phyloP scores from a whole-genome alignment of 2,113 vertebrate species.

The Emydocephalus ijimae region DNA sequence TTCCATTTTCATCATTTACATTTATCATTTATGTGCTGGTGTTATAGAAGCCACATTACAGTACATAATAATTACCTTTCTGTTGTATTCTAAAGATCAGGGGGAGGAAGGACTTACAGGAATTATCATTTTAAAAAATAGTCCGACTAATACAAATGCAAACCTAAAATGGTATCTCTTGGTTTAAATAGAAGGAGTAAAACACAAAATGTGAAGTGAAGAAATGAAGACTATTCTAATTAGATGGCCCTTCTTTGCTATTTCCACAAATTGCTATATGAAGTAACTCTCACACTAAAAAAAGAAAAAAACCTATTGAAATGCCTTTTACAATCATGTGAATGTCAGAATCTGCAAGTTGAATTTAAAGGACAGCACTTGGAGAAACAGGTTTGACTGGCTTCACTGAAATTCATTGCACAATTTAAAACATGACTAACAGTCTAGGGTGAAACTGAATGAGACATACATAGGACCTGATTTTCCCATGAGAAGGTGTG shows the following conservation, averaged over 20 bases:
- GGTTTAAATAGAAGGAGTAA: background rate
- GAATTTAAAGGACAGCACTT: background rate
- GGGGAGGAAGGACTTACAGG: too few relatives aligned
- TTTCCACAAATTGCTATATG: background rate
- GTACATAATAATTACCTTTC: background rate
- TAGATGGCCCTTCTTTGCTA: background rate
- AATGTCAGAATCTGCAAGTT: background rate
- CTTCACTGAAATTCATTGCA: constrained; percentile 37
- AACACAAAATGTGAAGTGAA: fast-evolving
- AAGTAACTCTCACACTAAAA: background rate
- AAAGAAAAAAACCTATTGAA: background rate
- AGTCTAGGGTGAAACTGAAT: fast-evolving
- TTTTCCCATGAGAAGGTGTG: background rate
- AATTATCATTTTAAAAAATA: background rate
- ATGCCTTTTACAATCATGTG: background rate
- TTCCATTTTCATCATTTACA: constrained; percentile 27
- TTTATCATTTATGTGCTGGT: constrained; percentile 18
- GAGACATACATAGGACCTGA: background rate
- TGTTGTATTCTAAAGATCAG: background rate
- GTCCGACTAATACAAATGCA: background rate
- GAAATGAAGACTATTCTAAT: background rate
- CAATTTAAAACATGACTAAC: background rate
- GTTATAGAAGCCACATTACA: background rate
- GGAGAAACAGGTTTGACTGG: constrained; percentile 39
- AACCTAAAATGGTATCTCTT: background rate